Percentiles rank a stretch among this genome's conserved stretches.
phyloP scores from a whole-genome alignment of 1,140 invertebrate genomes.

The Penaeus vannamei region DNA sequence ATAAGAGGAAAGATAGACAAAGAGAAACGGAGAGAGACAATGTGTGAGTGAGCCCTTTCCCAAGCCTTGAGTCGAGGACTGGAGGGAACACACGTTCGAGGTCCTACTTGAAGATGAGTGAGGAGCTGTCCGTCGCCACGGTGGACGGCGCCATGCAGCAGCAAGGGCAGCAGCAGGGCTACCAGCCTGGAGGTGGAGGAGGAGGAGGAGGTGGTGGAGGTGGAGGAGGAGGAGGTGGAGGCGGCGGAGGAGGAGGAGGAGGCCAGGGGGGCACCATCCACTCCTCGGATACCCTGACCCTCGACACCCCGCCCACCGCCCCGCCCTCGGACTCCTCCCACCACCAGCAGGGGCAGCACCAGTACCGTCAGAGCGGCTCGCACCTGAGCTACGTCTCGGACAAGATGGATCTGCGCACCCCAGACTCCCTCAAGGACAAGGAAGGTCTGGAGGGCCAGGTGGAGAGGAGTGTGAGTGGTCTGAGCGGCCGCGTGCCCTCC shows the following conservation, averaged over 20 bases:
- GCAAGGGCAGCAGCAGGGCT: conserved; percentile 55
- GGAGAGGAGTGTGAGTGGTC: conserved; percentile 60
- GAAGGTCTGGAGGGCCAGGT: conserved; percentile 63
- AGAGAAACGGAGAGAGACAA: no score
- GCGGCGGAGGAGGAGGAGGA: neutral
- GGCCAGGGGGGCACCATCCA: conserved; percentile 60
- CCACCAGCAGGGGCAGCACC: conserved; percentile 50
- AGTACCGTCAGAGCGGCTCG: conserved; percentile 65
- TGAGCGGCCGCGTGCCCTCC: conserved; percentile 58
- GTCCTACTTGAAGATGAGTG: conserved; percentile 44
- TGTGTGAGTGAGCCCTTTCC: no score
- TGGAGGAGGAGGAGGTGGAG: neutral
- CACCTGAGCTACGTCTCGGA: conserved; percentile 66
- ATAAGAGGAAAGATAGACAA: no score
- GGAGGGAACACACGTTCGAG: neutral
- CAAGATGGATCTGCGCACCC: conserved; percentile 57
- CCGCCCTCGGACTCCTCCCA: conserved; percentile 55
- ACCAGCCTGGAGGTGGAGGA: conserved; percentile 36
- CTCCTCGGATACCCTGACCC: conserved; percentile 65
- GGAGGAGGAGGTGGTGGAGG: conserved; percentile 27
- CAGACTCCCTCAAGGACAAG: conserved; percentile 64
- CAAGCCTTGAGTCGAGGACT: conserved; percentile 9
- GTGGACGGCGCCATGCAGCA: conserved; percentile 60
- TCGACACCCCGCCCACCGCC: conserved; percentile 55
- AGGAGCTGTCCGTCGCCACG: conserved; percentile 53